phyloP scores from a whole-genome alignment of 1,140 invertebrate species.

The Zaprionus vittiger region DNA sequence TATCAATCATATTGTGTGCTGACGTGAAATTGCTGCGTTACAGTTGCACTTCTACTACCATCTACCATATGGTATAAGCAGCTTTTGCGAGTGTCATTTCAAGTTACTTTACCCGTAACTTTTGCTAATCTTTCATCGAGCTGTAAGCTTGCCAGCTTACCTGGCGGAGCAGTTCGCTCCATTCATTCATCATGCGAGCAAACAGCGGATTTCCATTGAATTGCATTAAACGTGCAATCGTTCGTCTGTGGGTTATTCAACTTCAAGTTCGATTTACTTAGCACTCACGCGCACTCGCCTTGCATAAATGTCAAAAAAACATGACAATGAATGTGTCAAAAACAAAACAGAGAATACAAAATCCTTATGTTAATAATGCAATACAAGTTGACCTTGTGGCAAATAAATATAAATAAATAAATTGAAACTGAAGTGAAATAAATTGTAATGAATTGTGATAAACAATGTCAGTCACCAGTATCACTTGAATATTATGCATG shows the following conservation, averaged over 20 bases:
- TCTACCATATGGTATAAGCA: not conserved
- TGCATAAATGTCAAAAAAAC: constrained; percentile 37
- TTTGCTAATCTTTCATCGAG: not conserved
- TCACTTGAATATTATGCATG: constrained; percentile 19
- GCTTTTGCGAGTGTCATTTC: constrained; percentile 7
- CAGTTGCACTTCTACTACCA: not conserved
- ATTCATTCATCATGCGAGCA: constrained; percentile 31
- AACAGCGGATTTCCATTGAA: constrained; percentile 33
- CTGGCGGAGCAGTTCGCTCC: not conserved
- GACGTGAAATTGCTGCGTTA: not conserved
- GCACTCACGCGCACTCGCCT: constrained; percentile 31
- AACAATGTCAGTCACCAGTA: constrained; percentile 20
- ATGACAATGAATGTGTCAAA: constrained; percentile 7
- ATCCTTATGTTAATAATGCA: constrained; percentile 30
- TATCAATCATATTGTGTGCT: constrained; percentile 2
- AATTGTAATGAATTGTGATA: constrained; percentile 38
- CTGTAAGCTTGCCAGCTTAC: not conserved
- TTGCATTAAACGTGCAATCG: constrained; percentile 35
- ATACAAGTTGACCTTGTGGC: constrained; percentile 20
- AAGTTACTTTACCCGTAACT: constrained; percentile 13
- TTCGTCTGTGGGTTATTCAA: constrained; percentile 54
- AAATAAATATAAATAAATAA: constrained; percentile 40
- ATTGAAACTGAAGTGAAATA: constrained; percentile 18
- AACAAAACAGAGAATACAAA: not conserved
- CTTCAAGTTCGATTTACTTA: constrained; percentile 56